These are phyloP conservation scores for Cactoblastis cactorum DNA, from an alignment of 2,888 invertebrate genomes.

Conservation along the genomic window DNA sequence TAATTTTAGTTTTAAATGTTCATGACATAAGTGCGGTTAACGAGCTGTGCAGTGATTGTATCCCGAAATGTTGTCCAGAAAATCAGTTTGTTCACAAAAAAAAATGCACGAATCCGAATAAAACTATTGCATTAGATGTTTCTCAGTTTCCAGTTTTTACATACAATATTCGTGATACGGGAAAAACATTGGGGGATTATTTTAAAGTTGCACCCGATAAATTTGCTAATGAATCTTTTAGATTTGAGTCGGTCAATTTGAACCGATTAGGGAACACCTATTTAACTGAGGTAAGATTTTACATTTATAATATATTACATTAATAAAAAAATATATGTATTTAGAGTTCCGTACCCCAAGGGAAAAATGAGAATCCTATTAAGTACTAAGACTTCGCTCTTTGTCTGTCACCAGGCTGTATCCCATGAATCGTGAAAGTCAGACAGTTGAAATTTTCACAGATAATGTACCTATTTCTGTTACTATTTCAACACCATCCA, in stretches of 20 bases:
- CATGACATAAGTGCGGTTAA: background rate
- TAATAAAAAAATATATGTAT: no score
- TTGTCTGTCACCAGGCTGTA: no score
- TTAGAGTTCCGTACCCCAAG: no score
- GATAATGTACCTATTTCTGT: no score
- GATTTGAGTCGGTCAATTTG: conserved; percentile 4
- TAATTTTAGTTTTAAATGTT: background rate
- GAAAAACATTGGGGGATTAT: background rate
- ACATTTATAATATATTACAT: background rate
- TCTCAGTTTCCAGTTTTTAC: background rate
- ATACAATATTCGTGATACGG: background rate
- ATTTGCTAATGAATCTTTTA: conserved; percentile 8
- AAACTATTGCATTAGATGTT: background rate
- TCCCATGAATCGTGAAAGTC: no score
- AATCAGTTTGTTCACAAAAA: background rate
- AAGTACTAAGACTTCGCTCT: no score
- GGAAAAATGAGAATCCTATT: no score
- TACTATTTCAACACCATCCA: no score
- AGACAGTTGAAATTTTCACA: no score
- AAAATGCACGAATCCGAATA: background rate
- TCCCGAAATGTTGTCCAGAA: conserved; percentile 8
- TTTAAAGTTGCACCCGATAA: background rate
- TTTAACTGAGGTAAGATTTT: conserved; percentile 16
- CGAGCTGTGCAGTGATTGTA: background rate
- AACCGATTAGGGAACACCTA: conserved; percentile 13